phyloP scores from a whole-genome alignment of 2,888 invertebrate genomes.

The Drosophila atroscutellata region DNA sequence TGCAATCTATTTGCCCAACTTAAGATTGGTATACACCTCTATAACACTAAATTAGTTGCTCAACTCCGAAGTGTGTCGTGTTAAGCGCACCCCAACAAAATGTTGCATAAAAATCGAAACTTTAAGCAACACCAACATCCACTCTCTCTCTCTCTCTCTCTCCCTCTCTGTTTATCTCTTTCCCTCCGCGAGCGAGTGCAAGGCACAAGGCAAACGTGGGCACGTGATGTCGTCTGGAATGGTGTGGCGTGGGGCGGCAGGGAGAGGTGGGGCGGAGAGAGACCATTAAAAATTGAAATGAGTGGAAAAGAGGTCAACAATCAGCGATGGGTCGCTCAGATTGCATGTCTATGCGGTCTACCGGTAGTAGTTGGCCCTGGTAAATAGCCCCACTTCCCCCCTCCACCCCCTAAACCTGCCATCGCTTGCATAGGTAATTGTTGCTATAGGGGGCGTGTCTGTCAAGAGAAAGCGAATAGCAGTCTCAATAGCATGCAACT shows the following conservation, averaged over 20 bases:
- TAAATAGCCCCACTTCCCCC: background rate
- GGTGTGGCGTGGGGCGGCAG: conserved; percentile 3
- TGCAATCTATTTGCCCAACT: conserved; percentile 22
- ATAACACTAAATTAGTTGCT: conserved; percentile 30
- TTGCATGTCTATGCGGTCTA: conserved; percentile 71
- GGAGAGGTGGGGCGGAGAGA: conserved; percentile 21
- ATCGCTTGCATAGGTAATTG: conserved; percentile 51
- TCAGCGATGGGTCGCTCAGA: conserved; percentile 53
- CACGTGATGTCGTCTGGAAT: conserved; percentile 35
- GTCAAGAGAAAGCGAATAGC: conserved; percentile 11
- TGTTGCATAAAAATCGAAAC: conserved; percentile 64
- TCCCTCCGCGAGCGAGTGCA: conserved; percentile 4
- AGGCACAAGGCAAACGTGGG: conserved; percentile 38
- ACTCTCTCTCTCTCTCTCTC: background rate
- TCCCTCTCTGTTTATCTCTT: background rate
- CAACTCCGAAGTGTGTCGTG: conserved; percentile 20
- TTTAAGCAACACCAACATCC: conserved; percentile 49
- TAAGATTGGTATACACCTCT: conserved; percentile 36
- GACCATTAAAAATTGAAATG: conserved; percentile 30
- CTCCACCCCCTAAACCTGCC: background rate
- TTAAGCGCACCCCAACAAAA: conserved; percentile 26
- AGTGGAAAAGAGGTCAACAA: conserved; percentile 77
- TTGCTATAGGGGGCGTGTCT: conserved; percentile 61
- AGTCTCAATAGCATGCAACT: conserved; percentile 15
- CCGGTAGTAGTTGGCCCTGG: conserved; percentile 13